Conservation (phyloP, 1,140 invertebrate genomes). For the Venustaconcha ellipsiformis region DNA sequence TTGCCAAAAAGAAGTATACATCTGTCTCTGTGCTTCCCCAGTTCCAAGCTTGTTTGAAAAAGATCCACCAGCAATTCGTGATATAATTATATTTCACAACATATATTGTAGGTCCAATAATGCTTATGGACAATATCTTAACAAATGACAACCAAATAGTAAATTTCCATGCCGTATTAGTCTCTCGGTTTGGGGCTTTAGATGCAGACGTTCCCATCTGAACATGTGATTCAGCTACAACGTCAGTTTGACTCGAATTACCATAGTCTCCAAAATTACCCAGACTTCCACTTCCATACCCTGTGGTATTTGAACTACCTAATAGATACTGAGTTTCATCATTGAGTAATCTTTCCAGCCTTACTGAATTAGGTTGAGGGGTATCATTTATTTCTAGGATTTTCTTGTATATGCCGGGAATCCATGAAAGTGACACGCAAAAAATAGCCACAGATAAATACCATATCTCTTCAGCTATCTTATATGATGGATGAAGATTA, state of each 20-base stretch:
- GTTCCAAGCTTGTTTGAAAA: slow-evolving; percentile 1
- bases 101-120: not conserved
- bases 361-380: not conserved
- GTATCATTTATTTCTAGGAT: not conserved
- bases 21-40: not conserved
- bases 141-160: slow-evolving; percentile 18
- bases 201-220: not conserved
- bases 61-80: not conserved
- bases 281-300: not conserved
- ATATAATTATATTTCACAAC: not conserved
- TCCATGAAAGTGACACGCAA: slow-evolving; percentile 24
- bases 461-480: not conserved
- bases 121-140: slow-evolving; percentile 8
- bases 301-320: not conserved
- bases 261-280: not conserved
- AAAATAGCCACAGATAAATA: slow-evolving; percentile 3
- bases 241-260: not conserved
- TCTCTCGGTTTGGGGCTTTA: not conserved
- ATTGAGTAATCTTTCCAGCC: not conserved
- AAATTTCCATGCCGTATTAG: slow-evolving; percentile 2
- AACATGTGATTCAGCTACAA: not conserved
- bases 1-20: slow-evolving; percentile 10
- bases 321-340: not conserved
- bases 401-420: slow-evolving; percentile 7
- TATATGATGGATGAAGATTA: not conserved